A percentile compares a stretch with the other conserved stretches of the same genome.
These are phyloP conservation scores for Neria commutata DNA, from an alignment of 2,888 invertebrate genomes.

Conservation along the genomic window DNA sequence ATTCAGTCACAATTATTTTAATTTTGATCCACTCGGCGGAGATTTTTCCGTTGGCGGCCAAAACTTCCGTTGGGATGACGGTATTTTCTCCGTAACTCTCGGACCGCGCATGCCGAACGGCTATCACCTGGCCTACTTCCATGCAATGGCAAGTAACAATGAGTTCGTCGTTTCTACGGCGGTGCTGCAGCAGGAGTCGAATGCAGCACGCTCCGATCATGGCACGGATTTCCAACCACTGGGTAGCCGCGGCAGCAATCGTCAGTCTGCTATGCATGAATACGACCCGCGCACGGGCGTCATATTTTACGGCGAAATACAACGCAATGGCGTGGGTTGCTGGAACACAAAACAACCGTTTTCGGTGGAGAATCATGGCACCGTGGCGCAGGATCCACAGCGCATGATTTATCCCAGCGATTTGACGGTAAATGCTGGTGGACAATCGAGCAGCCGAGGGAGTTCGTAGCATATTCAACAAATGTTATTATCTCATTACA, in stretches of 20 bases:
- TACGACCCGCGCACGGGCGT: constrained; percentile 68
- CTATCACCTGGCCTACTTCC: constrained; percentile 74
- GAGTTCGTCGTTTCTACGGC: constrained; percentile 75
- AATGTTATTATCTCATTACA: constrained; percentile 44
- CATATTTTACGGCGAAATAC: constrained; percentile 74
- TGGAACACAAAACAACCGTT: constrained; percentile 69
- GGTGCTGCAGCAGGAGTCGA: constrained; percentile 65
- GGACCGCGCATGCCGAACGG: constrained; percentile 65
- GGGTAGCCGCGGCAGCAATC: constrained; percentile 70
- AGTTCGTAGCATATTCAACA: not conserved
- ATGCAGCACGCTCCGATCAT: constrained; percentile 65
- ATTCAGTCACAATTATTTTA: constrained; percentile 75
- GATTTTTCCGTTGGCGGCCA: constrained; percentile 72
- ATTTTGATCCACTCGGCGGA: constrained; percentile 73
- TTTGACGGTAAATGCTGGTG: constrained; percentile 59
- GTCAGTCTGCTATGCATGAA: constrained; percentile 74
- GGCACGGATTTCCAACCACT: constrained; percentile 66
- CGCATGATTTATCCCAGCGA: constrained; percentile 77
- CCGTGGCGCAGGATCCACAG: constrained; percentile 67
- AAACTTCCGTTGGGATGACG: constrained; percentile 80
- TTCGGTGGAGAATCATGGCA: constrained; percentile 63
- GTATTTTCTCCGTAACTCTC: constrained; percentile 75
- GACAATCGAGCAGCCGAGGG: not conserved
- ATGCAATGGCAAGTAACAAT: constrained; percentile 74
- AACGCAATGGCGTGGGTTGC: constrained; percentile 74